A percentile compares a stretch with the other conserved stretches of the same genome.
phyloP scores from a whole-genome alignment of 2,113 vertebrate genomes.

The Aphyosemion australe region DNA sequence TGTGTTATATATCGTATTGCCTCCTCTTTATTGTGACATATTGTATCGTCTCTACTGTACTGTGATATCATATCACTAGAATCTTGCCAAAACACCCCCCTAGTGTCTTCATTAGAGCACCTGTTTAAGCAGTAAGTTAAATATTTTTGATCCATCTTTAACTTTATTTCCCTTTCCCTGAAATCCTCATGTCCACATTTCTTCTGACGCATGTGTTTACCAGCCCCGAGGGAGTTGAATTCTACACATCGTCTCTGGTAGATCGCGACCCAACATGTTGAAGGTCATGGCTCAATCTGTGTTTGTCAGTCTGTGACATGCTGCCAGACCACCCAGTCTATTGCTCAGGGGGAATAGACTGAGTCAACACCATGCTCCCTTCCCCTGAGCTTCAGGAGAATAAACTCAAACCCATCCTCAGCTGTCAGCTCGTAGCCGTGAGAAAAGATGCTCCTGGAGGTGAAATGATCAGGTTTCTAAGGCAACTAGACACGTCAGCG shows the following conservation, averaged over 20 bases:
- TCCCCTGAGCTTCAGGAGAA: conserved; percentile 9
- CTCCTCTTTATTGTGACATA: too few species aligned
- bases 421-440: conserved; percentile 21
- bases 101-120: not conserved
- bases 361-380: conserved; percentile 12
- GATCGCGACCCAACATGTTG: conserved; percentile 13
- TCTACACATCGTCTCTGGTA: conserved; percentile 13
- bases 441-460: conserved; percentile 1
- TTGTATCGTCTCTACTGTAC: too few species aligned
- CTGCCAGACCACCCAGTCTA: conserved; percentile 8
- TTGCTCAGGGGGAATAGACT: conserved; percentile 9
- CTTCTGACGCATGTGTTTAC: conserved; percentile 12
- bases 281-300: conserved; percentile 63
- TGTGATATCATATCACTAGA: too few species aligned
- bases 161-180: not conserved
- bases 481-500: not conserved
- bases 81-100: too few species aligned
- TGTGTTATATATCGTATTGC: too few species aligned
- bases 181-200: conserved; percentile 3
- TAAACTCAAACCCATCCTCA: not conserved
- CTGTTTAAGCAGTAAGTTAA: not conserved
- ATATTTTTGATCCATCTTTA: too few species aligned
- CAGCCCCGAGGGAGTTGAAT: conserved; percentile 3
- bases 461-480: conserved; percentile 1
- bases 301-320: conserved; percentile 37